Evolutionary conservation across 1,140 invertebrate genomes (phyloP), one percentile per base, ranked within the genome.

Genomic region (Zaprionus tsacasi): DNA sequence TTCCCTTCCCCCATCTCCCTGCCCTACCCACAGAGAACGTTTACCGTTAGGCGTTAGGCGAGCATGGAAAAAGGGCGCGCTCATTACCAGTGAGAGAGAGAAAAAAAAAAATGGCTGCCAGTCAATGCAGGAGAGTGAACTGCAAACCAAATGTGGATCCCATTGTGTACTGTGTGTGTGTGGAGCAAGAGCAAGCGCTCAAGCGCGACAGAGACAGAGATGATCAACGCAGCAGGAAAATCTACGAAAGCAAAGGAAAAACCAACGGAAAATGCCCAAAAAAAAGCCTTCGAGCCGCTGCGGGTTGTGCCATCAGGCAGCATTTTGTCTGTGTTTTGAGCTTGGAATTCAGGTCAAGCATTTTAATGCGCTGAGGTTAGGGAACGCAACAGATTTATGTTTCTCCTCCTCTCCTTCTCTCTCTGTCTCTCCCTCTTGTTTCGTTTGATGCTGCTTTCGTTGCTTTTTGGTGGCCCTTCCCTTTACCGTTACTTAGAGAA

Each of bases 261-360:
- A 15, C n/a, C n/a, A 45, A 45, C 7, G n/a, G 40, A 45, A 45
- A 45, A 45, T 45, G 40, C 40, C 40, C 40, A 21, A 21, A 21
- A 21, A 50, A 50, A 50, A 50, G 45, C 45, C 45, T 50, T 50
- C 45, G 17, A 21, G 45, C 11, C 17, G 45, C 17, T 50, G 11
- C 17, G 17, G 40, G 13, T 15, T 43, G 40, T 43, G 40, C 40
- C 40, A 43, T 43, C 40, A 43, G 40, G 40, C 40, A 43, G 40
- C 40, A 43, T 43, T 43, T 43, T 43, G 15, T 33, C 35, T 48
- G 40, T 27, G 25, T 60, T 60, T 43, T 56, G 59, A 50, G 63
- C 65, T 35, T 61, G 75, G 79, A 67, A 86, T 87, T 86, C 63
- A 70, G 82, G 82, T 86, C 82, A 86, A 76, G 76, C 76, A 71